These are phyloP conservation scores for Hyperopisus bebe DNA, from an alignment of 2,113 vertebrate species.

Conservation along the genomic window DNA sequence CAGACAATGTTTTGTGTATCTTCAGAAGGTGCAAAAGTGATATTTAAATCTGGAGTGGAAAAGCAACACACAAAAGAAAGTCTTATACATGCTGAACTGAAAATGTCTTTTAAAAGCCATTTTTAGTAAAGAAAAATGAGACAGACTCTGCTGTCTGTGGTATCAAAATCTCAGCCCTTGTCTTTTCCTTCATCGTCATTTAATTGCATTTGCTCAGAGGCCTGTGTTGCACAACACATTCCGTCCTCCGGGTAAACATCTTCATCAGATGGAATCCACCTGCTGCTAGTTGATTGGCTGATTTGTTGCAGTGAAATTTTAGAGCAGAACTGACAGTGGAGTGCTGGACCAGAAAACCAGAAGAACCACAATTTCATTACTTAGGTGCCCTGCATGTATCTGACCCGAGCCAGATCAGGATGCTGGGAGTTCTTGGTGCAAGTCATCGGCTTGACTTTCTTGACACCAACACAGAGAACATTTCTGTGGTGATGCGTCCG, in stretches of 20 bases:
- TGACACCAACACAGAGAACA: conserved; percentile 19
- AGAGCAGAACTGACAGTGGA: background rate
- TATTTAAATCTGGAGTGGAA: background rate
- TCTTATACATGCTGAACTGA: background rate
- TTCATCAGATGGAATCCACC: background rate
- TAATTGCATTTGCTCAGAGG: conserved; percentile 21
- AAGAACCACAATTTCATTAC: background rate
- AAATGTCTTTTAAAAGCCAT: background rate
- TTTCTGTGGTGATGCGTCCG: conserved; percentile 22
- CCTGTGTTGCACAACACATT: background rate
- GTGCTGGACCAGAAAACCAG: background rate
- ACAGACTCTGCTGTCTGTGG: background rate
- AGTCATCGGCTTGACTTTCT: conserved; percentile 24
- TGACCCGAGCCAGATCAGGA: background rate
- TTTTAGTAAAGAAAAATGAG: background rate
- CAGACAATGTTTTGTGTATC: background rate
- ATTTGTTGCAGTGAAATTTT: background rate
- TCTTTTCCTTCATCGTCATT: background rate
- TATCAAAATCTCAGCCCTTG: background rate
- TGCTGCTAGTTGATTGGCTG: background rate
- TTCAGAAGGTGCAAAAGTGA: background rate
- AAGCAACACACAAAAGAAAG: background rate
- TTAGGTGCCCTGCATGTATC: background rate
- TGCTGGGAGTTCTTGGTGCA: background rate
- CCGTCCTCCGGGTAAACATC: background rate